Percentiles rank a stretch among this genome's conserved stretches.
phyloP scores from a whole-genome alignment of 2,797 vertebrate genomes.

The Intellagama lesueurii region DNA sequence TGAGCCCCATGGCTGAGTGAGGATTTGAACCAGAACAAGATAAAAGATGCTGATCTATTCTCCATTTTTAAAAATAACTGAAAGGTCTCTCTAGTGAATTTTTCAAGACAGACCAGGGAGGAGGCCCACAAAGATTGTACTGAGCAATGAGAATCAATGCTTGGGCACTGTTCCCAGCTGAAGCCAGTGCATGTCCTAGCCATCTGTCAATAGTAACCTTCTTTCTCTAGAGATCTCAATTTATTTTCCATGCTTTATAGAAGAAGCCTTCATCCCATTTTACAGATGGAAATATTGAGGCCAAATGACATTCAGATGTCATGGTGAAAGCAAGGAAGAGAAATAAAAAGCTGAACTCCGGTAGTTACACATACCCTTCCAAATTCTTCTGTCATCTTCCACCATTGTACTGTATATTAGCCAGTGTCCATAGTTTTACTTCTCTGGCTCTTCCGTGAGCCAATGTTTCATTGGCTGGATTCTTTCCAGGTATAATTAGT shows the following conservation, averaged over 20 bases:
- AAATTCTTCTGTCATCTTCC: slow-evolving; percentile 1
- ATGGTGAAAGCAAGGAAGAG: not conserved
- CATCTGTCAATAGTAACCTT: not conserved
- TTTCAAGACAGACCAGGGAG: not conserved
- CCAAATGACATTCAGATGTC: not conserved
- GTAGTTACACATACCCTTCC: not conserved
- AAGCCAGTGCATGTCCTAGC: not conserved
- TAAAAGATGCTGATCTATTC: not conserved
- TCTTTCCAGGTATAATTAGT: slow-evolving; percentile 18
- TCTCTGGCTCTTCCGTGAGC: not conserved
- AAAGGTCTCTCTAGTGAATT: not conserved
- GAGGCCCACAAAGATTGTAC: not conserved
- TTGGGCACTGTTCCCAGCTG: not conserved
- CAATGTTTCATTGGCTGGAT: not conserved
- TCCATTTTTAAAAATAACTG: not conserved
- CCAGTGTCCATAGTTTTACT: not conserved
- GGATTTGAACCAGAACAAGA: not conserved
- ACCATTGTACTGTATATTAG: not conserved
- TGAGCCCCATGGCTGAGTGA: not conserved
- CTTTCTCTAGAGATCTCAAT: not conserved
- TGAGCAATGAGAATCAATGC: not conserved
- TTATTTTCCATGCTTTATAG: not conserved
- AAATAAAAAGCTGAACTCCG: not conserved
- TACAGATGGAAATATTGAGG: not conserved
- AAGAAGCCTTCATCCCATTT: not conserved